These are phyloP conservation scores for Magallana ariakensis DNA, from an alignment of 1,140 invertebrate genomes.

Conservation along the genomic window DNA sequence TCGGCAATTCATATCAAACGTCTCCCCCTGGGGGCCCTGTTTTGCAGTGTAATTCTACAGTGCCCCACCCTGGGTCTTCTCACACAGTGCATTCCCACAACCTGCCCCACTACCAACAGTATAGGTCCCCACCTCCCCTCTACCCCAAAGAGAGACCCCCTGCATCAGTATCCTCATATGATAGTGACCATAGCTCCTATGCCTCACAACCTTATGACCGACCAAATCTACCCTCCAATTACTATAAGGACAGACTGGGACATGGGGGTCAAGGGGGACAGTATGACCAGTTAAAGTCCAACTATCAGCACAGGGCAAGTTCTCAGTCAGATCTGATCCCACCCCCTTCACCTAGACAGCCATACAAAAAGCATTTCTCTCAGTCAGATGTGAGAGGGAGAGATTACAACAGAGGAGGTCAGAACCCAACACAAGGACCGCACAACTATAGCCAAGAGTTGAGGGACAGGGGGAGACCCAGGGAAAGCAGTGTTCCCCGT, in stretches of 20 bases:
- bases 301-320: constrained; percentile 31
- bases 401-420: neutral
- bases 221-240: constrained; percentile 27
- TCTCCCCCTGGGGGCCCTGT: constrained; percentile 33
- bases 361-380: constrained; percentile 36
- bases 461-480: constrained; percentile 29
- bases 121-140: constrained; percentile 54
- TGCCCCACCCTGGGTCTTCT: constrained; percentile 50
- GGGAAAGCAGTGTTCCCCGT: constrained; percentile 10
- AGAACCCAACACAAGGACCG: neutral
- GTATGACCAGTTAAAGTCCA: neutral
- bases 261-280: neutral
- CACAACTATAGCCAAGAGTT: constrained; percentile 22
- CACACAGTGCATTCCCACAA: constrained; percentile 58
- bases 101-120: constrained; percentile 56
- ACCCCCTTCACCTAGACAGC: constrained; percentile 23
- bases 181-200: constrained; percentile 27
- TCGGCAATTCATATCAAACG: constrained; percentile 30
- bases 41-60: constrained; percentile 3
- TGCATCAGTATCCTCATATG: constrained; percentile 10
- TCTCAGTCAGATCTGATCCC: constrained; percentile 13
- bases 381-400: constrained; percentile 17
- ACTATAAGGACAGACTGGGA: constrained; percentile 2
- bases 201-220: neutral
- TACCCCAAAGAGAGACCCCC: constrained; percentile 41